Evolutionary conservation across 37 sponge, comb jelly and placozoan species (phyloP).

Genomic region (Spongia lamella): DNA sequence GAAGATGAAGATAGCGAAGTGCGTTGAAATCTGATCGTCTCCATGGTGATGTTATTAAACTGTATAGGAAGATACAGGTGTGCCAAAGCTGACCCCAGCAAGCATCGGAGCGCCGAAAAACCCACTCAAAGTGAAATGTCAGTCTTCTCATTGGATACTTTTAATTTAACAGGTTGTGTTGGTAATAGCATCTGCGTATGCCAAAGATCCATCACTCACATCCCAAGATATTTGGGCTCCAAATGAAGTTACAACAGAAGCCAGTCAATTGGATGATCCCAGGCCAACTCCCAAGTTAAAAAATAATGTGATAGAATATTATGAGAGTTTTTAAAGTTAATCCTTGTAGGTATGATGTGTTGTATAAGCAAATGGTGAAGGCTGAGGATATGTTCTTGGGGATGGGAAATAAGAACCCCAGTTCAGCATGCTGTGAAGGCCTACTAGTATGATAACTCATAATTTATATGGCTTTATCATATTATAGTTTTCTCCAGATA

Average conservation of each 20-base stretch:
- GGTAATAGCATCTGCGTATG: too few relatives aligned
- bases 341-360: slow-evolving; percentile 65
- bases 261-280: slow-evolving; percentile 59
- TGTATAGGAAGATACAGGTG: not conserved
- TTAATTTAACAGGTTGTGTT: too few relatives aligned
- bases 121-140: too few relatives aligned
- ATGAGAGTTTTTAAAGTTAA: not conserved
- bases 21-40: not conserved
- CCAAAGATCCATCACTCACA: too few relatives aligned
- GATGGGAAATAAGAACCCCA: slow-evolving; percentile 80
- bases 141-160: too few relatives aligned
- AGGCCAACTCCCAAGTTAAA: slow-evolving; percentile 83
- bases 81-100: not conserved
- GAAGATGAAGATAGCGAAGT: slow-evolving; percentile 37
- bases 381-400: slow-evolving; percentile 91
- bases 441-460: slow-evolving; percentile 52
- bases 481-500: slow-evolving; percentile 27
- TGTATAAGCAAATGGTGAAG: slow-evolving; percentile 72
- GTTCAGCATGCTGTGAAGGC: slow-evolving; percentile 86
- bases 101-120: not conserved
- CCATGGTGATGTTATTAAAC: not conserved
- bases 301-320: not conserved
- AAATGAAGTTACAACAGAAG: slow-evolving; percentile 43
- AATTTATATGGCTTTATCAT: too few relatives aligned
- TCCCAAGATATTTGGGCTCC: slow-evolving; percentile 70